These are phyloP conservation scores for Heliconius eleuchia DNA, from an alignment of 1,140 invertebrate genomes.

Conservation along the genomic window DNA sequence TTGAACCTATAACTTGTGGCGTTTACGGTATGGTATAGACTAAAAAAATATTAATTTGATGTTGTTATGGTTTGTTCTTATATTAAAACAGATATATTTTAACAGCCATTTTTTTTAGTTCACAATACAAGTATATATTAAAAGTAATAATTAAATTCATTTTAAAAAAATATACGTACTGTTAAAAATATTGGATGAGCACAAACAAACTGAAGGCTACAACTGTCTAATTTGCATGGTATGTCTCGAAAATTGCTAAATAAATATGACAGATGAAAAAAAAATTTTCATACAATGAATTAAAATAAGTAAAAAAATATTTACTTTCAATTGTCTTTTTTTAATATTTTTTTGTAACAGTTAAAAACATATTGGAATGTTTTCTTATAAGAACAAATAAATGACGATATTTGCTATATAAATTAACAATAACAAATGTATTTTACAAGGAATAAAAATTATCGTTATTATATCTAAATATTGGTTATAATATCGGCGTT, in stretches of 20 bases:
- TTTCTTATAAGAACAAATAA: background rate
- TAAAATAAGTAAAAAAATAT: background rate
- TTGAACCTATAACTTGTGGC: no score
- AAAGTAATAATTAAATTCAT: no score
- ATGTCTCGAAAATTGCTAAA: background rate
- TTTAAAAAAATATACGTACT: background rate
- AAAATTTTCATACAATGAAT: background rate
- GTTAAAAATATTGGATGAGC: background rate
- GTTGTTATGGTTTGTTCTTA: no score
- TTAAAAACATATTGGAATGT: background rate
- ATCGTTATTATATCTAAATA: no score
- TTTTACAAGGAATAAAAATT: no score
- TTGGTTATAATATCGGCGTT: no score
- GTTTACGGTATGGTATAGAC: no score
- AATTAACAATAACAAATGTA: no score
- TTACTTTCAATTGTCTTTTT: background rate
- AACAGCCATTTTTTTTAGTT: no score
- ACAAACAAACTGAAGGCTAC: slow-evolving; percentile 11
- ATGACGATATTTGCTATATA: background rate
- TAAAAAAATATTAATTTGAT: no score
- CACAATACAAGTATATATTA: no score
- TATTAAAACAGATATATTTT: no score
- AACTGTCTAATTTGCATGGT: slow-evolving; percentile 17
- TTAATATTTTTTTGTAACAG: background rate
- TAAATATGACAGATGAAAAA: background rate